Base-by-base conservation (phyloP, 2,888 invertebrate genomes). In the Xestia sexstrigata region DNA sequence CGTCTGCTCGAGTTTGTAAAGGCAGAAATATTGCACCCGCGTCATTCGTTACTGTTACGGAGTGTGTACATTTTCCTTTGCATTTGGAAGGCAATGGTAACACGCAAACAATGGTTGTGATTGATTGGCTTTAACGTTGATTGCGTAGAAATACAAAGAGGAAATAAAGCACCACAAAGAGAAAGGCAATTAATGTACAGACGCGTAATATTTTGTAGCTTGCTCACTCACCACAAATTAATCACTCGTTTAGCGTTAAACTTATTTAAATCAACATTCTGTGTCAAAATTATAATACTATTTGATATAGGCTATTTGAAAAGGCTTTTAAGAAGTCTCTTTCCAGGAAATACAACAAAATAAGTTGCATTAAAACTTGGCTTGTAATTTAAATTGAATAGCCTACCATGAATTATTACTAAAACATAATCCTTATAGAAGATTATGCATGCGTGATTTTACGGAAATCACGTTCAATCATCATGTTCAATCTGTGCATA, bases 11-110 rank as follows among this genome's bases (percentile, higher is more conserved):
- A 75, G 69, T 81, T 79, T 74, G 77, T 70, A 79, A 72, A 74
- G 13, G 76, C 69, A 79, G 77, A 86, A 70, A 81, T 87, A 87
- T 87, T 88, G 74, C 81, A 79, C 69, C 60, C 52, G 74, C 79
- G 78, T 83, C 83, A 83, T 86, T 70, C 58, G 66, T 86, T 68
- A 82, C 42, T 35, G 26, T 85, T 60, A 6, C 3, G 42, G n/a
- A n/a, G 70, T 55, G 52, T 86, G 35, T 63, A 86, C 49, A 78
- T 58, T 65, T 39, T n/a, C n/a, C 17, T 71, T 35, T 49, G 69
- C 20, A 49, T 63, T 55, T 49, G 42, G 7, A 35, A 4, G 39
- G 30, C 15, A 17, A 47, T n/a, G 2, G 9, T 42, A 45, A 30
- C 35, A 58, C 8, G 5, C 3, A 55, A 76, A 47, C 13, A n/a